A percentile compares a stretch with the other conserved stretches of the same genome.
Conservation (phyloP, 1,140 invertebrate species). For the Cylas formicarius region DNA sequence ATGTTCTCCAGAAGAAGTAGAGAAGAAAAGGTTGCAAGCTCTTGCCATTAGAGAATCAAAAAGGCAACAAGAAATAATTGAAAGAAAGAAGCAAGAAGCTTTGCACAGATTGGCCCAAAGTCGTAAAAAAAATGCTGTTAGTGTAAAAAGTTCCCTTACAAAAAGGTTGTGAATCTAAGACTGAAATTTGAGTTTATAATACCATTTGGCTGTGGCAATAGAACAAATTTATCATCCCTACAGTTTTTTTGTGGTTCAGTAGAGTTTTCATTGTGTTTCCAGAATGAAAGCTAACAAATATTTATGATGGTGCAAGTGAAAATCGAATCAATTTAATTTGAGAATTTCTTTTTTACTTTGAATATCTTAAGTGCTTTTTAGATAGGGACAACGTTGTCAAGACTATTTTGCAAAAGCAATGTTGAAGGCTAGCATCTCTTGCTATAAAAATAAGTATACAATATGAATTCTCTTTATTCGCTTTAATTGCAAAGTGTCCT, state of each 20-base stretch:
- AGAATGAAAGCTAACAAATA: neutral
- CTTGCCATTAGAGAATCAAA: constrained; percentile 35
- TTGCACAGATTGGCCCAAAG: constrained; percentile 29
- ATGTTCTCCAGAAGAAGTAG: constrained; percentile 35
- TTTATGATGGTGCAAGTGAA: no score
- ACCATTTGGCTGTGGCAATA: no score
- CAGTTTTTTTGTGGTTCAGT: constrained; percentile 1
- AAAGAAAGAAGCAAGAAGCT: constrained; percentile 35
- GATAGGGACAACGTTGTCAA: no score
- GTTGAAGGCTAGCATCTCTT: no score
- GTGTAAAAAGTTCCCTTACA: constrained; percentile 21
- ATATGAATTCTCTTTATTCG: no score
- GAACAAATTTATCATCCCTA: neutral
- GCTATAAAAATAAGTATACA: no score
- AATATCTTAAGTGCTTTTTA: constrained; percentile 1
- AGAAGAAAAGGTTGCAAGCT: constrained; percentile 36
- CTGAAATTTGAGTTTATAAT: no score
- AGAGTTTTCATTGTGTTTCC: neutral
- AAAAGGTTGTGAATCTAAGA: constrained; percentile 16
- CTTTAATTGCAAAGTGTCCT: no score
- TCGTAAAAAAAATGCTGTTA: constrained; percentile 18
- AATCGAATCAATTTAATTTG: no score
- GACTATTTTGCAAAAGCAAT: no score
- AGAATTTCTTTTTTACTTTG: constrained; percentile 4
- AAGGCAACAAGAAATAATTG: constrained; percentile 32